Evolutionary conservation across 92 coral and sea anemone genomes (phyloP).

Genomic region (Muricea muricata): DNA sequence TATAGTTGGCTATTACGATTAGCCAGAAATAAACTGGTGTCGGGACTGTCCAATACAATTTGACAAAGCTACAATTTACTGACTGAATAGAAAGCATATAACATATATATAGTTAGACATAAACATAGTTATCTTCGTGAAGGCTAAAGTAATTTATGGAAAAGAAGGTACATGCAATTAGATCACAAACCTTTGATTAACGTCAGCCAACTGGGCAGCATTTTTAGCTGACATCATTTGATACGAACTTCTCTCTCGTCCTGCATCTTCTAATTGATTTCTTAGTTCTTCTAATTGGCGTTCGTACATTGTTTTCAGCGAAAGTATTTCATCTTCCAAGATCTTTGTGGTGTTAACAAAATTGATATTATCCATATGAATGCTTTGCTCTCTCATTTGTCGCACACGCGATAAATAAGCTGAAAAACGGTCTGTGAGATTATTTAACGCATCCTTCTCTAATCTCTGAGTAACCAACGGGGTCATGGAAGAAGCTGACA

Average conservation of each 20-base stretch:
- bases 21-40: too few relatives aligned
- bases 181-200: constrained; percentile 87
- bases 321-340: constrained; percentile 87
- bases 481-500: constrained; percentile 38
- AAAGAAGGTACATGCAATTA: background rate
- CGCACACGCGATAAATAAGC: constrained; percentile 93
- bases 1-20: too few relatives aligned
- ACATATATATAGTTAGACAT: too few relatives aligned
- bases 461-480: constrained; percentile 76
- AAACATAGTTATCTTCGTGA: too few relatives aligned
- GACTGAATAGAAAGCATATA: too few relatives aligned
- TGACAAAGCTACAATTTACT: too few relatives aligned
- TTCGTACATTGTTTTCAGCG: constrained; percentile 90
- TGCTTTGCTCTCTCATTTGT: constrained; percentile 94
- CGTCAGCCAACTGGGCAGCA: constrained; percentile 81
- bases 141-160: too few relatives aligned
- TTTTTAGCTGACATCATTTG: constrained; percentile 93
- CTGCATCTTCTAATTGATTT: constrained; percentile 80
- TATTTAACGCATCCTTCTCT: constrained; percentile 85
- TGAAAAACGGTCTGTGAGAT: constrained; percentile 92
- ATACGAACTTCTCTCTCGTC: constrained; percentile 89
- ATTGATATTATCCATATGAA: constrained; percentile 86
- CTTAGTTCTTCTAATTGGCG: constrained; percentile 87
- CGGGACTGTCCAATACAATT: too few relatives aligned
- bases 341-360: constrained; percentile 91